These are phyloP conservation scores for Archilochus colubris DNA, from an alignment of 2,113 vertebrate genomes.

Conservation along the genomic window DNA sequence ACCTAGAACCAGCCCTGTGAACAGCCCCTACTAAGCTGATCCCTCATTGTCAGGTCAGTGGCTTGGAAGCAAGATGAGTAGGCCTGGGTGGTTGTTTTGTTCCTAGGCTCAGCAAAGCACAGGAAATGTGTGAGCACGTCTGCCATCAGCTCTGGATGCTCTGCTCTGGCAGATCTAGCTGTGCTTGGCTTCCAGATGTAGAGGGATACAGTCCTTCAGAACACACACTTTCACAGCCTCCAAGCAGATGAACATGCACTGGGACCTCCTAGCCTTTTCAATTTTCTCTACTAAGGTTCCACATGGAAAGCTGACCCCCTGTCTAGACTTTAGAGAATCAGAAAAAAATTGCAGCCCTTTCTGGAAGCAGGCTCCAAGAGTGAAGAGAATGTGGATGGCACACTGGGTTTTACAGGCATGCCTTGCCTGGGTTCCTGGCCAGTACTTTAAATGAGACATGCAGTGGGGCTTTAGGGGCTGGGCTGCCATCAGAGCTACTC, in stretches of 20 bases:
- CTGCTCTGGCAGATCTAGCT: background rate
- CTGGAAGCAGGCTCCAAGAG: background rate
- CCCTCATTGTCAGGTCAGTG: background rate
- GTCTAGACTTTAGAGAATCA: background rate
- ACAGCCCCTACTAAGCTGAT: background rate
- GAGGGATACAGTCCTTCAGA: background rate
- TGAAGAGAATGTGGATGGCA: background rate
- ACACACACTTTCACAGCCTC: background rate
- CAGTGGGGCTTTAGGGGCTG: background rate
- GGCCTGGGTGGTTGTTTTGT: background rate
- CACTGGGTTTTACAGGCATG: background rate
- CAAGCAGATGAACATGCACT: background rate
- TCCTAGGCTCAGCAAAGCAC: background rate
- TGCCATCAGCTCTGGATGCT: rapidly evolving
- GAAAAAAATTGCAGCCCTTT: background rate
- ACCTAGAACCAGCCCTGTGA: rapidly evolving
- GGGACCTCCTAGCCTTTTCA: background rate
- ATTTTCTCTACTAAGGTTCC: background rate
- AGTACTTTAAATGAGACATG: background rate
- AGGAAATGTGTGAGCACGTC: background rate
- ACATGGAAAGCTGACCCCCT: background rate
- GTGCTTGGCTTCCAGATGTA: background rate
- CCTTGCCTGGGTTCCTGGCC: background rate
- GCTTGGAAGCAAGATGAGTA: background rate
- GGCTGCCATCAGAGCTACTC: background rate